Evolutionary conservation across 2,113 vertebrate species (phyloP).

Genomic region (Menura novaehollandiae): DNA sequence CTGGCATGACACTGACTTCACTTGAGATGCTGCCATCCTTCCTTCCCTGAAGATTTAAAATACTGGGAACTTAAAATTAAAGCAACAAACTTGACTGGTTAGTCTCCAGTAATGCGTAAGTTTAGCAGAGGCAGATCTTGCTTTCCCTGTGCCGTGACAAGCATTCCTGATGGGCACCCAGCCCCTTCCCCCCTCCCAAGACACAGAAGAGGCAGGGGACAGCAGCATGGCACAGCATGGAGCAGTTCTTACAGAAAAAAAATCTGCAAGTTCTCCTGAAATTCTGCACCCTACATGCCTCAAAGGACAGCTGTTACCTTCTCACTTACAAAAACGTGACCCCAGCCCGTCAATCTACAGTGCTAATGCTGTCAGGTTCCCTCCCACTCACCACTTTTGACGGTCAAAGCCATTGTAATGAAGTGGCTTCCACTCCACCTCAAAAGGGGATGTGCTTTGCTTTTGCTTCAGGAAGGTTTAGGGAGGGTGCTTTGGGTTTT

Average conservation of each 20-base stretch:
- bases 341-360: not conserved
- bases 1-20: not conserved
- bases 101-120: not conserved
- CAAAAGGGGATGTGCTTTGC: not conserved
- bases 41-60: not conserved
- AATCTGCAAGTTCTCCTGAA: constrained; percentile 22
- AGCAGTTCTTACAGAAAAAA: not conserved
- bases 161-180: not conserved
- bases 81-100: not conserved
- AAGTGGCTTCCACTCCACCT: not conserved
- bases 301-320: constrained; percentile 55
- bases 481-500: not conserved
- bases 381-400: not conserved
- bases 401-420: constrained; percentile 14
- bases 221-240: not conserved
- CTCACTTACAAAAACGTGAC: constrained; percentile 45
- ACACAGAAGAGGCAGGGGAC: not conserved
- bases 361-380: not conserved
- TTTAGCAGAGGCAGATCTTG: not conserved
- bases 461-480: not conserved
- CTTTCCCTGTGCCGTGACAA: not conserved
- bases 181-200: not conserved
- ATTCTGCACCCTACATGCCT: constrained; percentile 3
- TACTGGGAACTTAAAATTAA: not conserved
- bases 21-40: not conserved